phyloP scores from a whole-genome alignment of 1,140 invertebrate species.

The Xylocopa sonorina region DNA sequence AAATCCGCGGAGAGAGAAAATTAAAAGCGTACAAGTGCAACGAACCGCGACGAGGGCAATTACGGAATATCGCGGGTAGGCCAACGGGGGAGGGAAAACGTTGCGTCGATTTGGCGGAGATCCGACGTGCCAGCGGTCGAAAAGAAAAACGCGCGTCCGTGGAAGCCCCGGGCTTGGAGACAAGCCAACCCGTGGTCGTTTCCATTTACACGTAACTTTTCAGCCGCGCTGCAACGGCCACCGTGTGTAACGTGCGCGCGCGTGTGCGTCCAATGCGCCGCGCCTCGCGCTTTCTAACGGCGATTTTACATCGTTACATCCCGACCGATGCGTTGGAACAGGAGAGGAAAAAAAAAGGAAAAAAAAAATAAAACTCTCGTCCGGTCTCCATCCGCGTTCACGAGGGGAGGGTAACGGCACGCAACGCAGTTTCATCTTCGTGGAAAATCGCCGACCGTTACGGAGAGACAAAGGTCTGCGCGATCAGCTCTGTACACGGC shows the following conservation, averaged over 20 bases:
- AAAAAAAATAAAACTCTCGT: slow-evolving; percentile 1
- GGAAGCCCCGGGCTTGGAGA: slow-evolving; percentile 27
- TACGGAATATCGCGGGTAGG: slow-evolving; percentile 38
- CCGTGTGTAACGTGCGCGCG: no score
- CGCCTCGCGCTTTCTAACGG: slow-evolving; percentile 23
- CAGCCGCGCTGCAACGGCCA: background rate
- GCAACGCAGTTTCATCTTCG: slow-evolving; percentile 26
- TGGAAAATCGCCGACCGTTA: slow-evolving; percentile 5
- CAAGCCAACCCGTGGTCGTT: slow-evolving; percentile 28
- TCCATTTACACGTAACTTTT: slow-evolving; percentile 51
- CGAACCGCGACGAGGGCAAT: slow-evolving; percentile 23
- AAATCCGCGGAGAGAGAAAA: background rate
- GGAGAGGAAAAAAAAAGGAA: no score
- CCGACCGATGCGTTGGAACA: background rate
- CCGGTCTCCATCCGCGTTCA: background rate
- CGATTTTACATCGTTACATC: background rate
- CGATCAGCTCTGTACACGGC: slow-evolving; percentile 16
- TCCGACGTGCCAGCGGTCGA: slow-evolving; percentile 26
- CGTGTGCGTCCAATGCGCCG: background rate
- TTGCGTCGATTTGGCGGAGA: slow-evolving; percentile 46
- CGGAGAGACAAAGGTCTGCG: slow-evolving; percentile 9
- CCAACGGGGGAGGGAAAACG: background rate
- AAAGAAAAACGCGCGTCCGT: slow-evolving; percentile 20
- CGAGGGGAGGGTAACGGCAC: background rate
- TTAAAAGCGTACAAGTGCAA: slow-evolving; percentile 16